Evolutionary conservation across 1,140 invertebrate genomes (phyloP).

Genomic region (Alviniconcha marisindica): DNA sequence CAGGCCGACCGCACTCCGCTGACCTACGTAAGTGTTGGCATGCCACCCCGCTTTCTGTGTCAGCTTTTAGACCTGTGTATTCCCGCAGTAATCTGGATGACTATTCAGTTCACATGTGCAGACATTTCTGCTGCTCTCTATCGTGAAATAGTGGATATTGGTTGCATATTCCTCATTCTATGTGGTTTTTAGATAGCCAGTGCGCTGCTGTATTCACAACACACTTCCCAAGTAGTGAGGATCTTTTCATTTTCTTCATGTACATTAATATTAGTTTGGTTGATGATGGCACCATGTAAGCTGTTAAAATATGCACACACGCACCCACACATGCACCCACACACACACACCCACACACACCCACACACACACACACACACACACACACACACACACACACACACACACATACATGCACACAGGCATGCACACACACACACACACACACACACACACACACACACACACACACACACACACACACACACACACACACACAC

Average conservation of each 20-base stretch:
- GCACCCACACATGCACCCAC: no score
- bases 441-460: background rate
- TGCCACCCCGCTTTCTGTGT: background rate
- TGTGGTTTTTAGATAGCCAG: no score
- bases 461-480: background rate
- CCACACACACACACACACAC: background rate
- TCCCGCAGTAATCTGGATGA: no score
- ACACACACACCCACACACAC: no score
- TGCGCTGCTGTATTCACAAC: background rate
- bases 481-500: background rate
- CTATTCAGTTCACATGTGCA: no score
- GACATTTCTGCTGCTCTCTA: no score
- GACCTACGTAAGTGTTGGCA: conserved; percentile 51
- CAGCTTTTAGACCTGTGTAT: no score
- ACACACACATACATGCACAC: background rate
- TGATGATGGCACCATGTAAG: no score
- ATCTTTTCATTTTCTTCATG: background rate
- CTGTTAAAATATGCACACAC: no score
- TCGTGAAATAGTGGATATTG: no score
- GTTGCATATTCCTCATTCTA: no score
- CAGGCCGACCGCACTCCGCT: conserved; percentile 50
- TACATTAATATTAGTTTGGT: no score
- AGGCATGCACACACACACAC: background rate
- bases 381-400: background rate
- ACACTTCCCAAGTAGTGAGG: background rate